Conservation (phyloP, 2,888 invertebrate species). For the Agrotis exclamationis region DNA sequence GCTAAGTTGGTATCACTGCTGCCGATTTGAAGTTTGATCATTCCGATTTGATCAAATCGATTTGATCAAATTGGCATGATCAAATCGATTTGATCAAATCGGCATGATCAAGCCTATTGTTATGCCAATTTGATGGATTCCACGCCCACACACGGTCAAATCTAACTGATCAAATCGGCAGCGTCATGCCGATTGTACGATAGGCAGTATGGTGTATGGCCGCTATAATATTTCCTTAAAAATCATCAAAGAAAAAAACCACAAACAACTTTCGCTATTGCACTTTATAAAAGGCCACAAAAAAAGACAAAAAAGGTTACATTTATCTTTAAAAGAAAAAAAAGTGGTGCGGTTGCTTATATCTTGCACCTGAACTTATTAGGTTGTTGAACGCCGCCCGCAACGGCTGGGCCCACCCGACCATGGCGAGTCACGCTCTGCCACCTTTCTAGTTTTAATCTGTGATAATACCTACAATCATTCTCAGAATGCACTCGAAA, state of each 20-base stretch:
- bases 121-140: too few relatives aligned
- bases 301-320: slow-evolving; percentile 1
- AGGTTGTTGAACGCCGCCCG: slow-evolving; percentile 65
- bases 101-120: too few relatives aligned
- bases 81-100: too few relatives aligned
- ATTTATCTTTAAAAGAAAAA: slow-evolving; percentile 21
- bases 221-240: too few relatives aligned
- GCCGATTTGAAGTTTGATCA: too few relatives aligned
- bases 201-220: too few relatives aligned
- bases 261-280: slow-evolving; percentile 38
- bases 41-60: too few relatives aligned
- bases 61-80: too few relatives aligned
- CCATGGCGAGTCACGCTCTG: slow-evolving; percentile 73
- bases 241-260: slow-evolving; percentile 4
- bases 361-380: slow-evolving; percentile 60
- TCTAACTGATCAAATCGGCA: too few relatives aligned
- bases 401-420: slow-evolving; percentile 58
- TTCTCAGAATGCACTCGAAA: slow-evolving; percentile 48
- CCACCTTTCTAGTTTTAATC: slow-evolving; percentile 71
- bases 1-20: too few relatives aligned
- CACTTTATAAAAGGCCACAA: slow-evolving; percentile 14
- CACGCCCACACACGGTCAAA: too few relatives aligned
- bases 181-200: too few relatives aligned
- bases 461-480: slow-evolving; percentile 64
- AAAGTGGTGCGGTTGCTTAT: slow-evolving; percentile 46